A percentile compares a stretch with the other conserved stretches of the same genome.
Evolutionary conservation across 2,888 invertebrate species (phyloP).

Genomic region (Heliconius aoede): DNA sequence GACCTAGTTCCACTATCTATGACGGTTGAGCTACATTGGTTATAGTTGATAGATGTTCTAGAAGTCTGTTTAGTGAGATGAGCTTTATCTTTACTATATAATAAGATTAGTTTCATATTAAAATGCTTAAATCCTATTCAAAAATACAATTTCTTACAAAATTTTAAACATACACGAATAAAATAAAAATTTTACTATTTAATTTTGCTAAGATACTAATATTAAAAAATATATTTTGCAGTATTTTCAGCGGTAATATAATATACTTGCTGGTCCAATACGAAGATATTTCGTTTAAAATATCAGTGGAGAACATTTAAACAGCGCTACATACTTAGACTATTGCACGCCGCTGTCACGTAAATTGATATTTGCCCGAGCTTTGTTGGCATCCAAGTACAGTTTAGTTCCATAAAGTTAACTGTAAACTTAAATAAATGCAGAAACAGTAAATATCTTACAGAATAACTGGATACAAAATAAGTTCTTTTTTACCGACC

Average conservation of each 20-base stretch:
- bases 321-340: neutral
- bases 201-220: neutral
- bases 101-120: neutral
- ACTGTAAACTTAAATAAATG: conserved; percentile 12
- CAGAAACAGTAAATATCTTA: neutral
- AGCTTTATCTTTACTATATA: neutral
- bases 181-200: neutral
- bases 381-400: neutral
- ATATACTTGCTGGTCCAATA: neutral
- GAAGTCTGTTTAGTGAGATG: neutral
- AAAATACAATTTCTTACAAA: too few relatives aligned
- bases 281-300: neutral
- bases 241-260: neutral
- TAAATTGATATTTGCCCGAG: conserved; percentile 27
- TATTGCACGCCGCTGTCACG: conserved; percentile 23
- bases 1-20: conserved; percentile 26
- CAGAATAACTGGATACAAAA: neutral
- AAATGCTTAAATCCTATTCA: neutral
- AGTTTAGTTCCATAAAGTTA: conserved; percentile 4
- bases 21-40: conserved; percentile 9
- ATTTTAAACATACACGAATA: too few relatives aligned
- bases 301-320: neutral
- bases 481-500: too few relatives aligned
- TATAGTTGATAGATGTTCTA: conserved; percentile 13
- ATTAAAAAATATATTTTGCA: neutral